Conservation (phyloP, 2,888 invertebrate species). For the Oscheius myriophilus region DNA sequence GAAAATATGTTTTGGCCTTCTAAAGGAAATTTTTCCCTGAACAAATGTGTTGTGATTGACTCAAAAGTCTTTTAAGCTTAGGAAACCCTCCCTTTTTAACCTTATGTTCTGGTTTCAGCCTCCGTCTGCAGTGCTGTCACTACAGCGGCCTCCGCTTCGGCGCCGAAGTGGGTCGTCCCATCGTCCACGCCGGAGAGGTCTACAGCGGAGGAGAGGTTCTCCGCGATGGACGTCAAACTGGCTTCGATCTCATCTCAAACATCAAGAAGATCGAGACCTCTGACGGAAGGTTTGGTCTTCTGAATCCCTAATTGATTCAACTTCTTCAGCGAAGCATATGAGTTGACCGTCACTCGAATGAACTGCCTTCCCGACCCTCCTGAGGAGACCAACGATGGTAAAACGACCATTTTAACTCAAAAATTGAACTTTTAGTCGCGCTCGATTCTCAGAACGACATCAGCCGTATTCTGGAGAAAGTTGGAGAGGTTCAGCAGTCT, state of each 20-base stretch:
- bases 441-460: slow-evolving; percentile 58
- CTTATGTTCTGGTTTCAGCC: slow-evolving; percentile 26
- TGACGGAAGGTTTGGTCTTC: slow-evolving; percentile 55
- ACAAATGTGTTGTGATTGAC: too few species aligned
- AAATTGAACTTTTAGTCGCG: slow-evolving; percentile 38
- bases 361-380: slow-evolving; percentile 66
- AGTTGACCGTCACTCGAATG: slow-evolving; percentile 65
- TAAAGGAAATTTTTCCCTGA: too few species aligned
- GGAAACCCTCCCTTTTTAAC: too few species aligned
- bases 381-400: slow-evolving; percentile 58
- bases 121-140: slow-evolving; percentile 63
- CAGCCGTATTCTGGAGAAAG: slow-evolving; percentile 62
- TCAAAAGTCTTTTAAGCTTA: too few species aligned
- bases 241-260: slow-evolving; percentile 64
- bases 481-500: slow-evolving; percentile 35
- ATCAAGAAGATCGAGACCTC: slow-evolving; percentile 50
- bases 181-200: slow-evolving; percentile 64
- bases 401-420: background rate
- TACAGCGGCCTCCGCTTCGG: slow-evolving; percentile 62
- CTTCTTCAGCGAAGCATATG: slow-evolving; percentile 53
- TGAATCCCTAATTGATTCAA: too few species aligned
- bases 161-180: slow-evolving; percentile 62
- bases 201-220: slow-evolving; percentile 64
- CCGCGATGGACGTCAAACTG: slow-evolving; percentile 65
- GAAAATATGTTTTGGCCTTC: too few species aligned